Evolutionary conservation across 2,797 vertebrate species (phyloP).

Genomic region (Xenopus petersii): DNA sequence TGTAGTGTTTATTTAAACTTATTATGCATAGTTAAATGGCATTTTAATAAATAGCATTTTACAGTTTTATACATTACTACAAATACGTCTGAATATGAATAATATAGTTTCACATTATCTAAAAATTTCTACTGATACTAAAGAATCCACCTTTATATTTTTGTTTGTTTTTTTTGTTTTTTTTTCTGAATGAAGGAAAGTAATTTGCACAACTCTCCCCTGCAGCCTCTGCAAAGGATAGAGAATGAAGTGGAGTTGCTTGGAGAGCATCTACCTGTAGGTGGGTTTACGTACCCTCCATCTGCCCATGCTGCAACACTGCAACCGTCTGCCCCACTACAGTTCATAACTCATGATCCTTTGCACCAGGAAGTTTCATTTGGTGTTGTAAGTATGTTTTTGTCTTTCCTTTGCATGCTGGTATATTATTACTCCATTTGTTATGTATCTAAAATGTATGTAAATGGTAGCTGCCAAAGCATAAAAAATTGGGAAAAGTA

Average conservation of each 20-base stretch:
- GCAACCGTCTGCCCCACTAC: conserved; percentile 87
- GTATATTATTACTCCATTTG: not conserved
- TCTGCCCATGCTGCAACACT: conserved; percentile 79
- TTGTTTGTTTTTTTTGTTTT: not conserved
- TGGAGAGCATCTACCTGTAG: conserved; percentile 89
- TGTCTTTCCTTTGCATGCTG: not conserved
- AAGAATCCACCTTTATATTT: not conserved
- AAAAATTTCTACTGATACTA: no score
- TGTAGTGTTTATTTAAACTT: no score
- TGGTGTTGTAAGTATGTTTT: conserved; percentile 78
- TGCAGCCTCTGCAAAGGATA: conserved; percentile 90
- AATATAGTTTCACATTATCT: no score
- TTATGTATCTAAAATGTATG: not conserved
- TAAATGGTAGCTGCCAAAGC: no score
- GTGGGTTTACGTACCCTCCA: conserved; percentile 84
- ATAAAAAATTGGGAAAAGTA: no score
- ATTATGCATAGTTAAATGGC: no score
- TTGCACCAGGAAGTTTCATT: conserved; percentile 90
- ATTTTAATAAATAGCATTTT: no score
- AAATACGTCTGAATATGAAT: no score
- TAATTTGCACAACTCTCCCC: not conserved
- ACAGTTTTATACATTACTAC: no score
- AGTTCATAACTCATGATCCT: conserved; percentile 91
- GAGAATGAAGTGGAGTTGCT: conserved; percentile 95
- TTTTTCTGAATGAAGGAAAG: not conserved